Evolutionary conservation across 2,113 vertebrate species (phyloP), one percentile per base, ranked within the genome.

Genomic region (Malaclemys terrapin): DNA sequence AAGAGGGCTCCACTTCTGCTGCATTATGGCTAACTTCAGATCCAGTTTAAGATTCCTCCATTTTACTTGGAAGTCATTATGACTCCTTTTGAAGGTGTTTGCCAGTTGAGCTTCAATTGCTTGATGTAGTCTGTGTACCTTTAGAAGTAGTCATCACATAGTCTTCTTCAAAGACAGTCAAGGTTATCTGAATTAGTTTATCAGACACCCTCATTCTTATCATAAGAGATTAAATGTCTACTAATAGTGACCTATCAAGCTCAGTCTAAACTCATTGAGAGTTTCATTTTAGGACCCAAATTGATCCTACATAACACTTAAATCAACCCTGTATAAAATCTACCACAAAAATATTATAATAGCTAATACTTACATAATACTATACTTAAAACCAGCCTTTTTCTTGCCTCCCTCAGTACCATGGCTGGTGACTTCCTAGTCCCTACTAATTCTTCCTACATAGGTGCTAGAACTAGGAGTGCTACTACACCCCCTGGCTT

Each of bases 1-100:
- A 0, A 2, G 52, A 47, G 59, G 31, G 13, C 31, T 53, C 72
- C 29, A 8, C 5, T n/a, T 8, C 0, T 59, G 0, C 0, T 54
- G 89, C 17, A 1, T 42, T 35, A 29, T 3, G 72, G 50, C 3
- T 45, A 27, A 29, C 82, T 59, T 22, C 42, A 50, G 19, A 47
- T 7, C 29, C 19, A 1, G 0, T 31, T 8, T 45, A 38, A 5
- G 22, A 11, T 35, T 76, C 89, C 17, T 83, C 59, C 47, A 56
- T 45, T 78, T 1, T 59, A 6, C 12, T 0, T 17, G 35, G 29
- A 42, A 29, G 22, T 78, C 10, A 6, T 13, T 54, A 19, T 72
- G 65, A 38, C 65, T 59, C 24, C 11, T 78, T 57, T 59, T 79
- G 35, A 53, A 50, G 53, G 35, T 59, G 35, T 35, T 5, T 1